Evolutionary conservation across 2,113 vertebrate species (phyloP).

Genomic region (Cygnus atratus): DNA sequence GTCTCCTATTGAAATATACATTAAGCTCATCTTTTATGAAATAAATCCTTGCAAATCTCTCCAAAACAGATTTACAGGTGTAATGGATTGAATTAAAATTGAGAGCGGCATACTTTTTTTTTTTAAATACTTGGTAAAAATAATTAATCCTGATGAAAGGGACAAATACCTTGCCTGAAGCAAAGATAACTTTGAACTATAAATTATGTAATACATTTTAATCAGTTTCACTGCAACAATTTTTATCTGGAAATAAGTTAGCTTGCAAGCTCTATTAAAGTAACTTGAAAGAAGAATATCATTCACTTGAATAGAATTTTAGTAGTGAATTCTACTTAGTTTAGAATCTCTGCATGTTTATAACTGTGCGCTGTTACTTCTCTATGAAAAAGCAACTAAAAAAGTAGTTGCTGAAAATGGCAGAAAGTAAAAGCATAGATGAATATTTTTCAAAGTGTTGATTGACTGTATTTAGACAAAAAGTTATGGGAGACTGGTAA

Average conservation of each 20-base stretch:
- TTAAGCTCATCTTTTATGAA: slow-evolving; percentile 38
- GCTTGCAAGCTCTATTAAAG: slow-evolving; percentile 11
- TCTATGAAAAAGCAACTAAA: neutral
- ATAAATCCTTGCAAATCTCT: slow-evolving; percentile 34
- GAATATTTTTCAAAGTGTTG: neutral
- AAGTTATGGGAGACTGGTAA: neutral
- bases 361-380: neutral
- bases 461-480: neutral
- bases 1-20: neutral
- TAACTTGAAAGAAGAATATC: neutral
- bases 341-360: neutral
- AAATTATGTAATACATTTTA: slow-evolving; percentile 48
- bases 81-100: slow-evolving; percentile 32
- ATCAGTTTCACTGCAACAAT: slow-evolving; percentile 24
- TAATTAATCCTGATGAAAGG: slow-evolving; percentile 36
- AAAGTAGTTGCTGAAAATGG: neutral
- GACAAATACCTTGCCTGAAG: slow-evolving; percentile 32
- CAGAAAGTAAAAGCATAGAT: neutral
- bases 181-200: slow-evolving; percentile 33
- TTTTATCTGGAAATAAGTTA: slow-evolving; percentile 24
- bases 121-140: slow-evolving; percentile 10
- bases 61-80: slow-evolving; percentile 8
- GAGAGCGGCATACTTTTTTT: neutral
- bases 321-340: neutral
- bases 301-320: neutral